Conservation (phyloP, 92 coral and sea anemone genomes). For the Bergia sp. region DNA sequence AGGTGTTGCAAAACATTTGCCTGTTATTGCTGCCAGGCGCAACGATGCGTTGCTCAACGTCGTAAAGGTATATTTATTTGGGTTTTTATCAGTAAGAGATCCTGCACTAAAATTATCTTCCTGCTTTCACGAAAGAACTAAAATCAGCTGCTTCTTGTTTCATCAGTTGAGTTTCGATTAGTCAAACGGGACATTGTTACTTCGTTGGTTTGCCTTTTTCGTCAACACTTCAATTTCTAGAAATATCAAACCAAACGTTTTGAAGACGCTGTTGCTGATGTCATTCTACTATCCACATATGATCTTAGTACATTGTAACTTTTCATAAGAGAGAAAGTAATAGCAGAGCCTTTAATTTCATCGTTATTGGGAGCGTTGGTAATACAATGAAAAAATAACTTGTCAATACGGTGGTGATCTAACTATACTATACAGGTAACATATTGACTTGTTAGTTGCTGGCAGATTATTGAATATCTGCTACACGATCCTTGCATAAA, state of each 20-base stretch:
- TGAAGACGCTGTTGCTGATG: neutral
- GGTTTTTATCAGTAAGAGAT: neutral
- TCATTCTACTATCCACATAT: neutral
- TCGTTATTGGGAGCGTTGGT: neutral
- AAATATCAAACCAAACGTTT: neutral
- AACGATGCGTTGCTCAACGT: slow-evolving; percentile 84
- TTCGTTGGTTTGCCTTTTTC: neutral
- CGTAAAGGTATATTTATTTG: slow-evolving; percentile 72
- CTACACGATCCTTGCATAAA: neutral
- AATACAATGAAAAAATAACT: too few species aligned
- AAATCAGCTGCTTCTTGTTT: neutral
- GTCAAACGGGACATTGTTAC: neutral
- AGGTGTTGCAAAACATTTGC: slow-evolving; percentile 79
- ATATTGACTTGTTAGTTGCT: neutral
- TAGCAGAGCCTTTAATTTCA: too few species aligned
- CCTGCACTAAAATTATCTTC: neutral
- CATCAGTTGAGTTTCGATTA: neutral
- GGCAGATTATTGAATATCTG: neutral
- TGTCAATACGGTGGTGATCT: neutral
- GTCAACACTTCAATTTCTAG: neutral
- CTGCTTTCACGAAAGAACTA: neutral
- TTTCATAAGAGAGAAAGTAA: neutral
- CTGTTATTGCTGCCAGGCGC: slow-evolving; percentile 86
- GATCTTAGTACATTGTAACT: neutral
- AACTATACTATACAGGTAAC: neutral